A percentile compares a stretch with the other conserved stretches of the same genome.
phyloP scores from a whole-genome alignment of 2,113 vertebrate species.

The Rhinichthys klamathensis region DNA sequence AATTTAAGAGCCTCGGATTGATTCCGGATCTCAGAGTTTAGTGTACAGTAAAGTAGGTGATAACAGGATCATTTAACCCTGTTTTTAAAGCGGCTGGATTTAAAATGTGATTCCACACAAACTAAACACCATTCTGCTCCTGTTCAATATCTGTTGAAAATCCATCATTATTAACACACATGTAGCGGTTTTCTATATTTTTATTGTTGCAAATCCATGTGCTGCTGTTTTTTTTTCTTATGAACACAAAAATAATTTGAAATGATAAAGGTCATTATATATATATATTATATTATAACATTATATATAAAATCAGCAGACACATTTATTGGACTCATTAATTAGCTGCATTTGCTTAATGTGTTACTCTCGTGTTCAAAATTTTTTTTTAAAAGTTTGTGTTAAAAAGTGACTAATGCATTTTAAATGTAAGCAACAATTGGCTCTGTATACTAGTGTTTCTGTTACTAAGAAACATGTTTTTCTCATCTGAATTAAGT shows the following conservation, averaged over 20 bases:
- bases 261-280: background rate
- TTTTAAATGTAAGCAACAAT: background rate
- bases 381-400: no score
- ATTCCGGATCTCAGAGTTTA: slow-evolving; percentile 42
- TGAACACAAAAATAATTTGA: background rate
- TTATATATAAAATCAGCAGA: background rate
- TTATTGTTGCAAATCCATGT: background rate
- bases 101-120: background rate
- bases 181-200: no score
- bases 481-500: background rate
- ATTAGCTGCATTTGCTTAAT: background rate
- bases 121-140: background rate
- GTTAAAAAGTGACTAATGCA: background rate
- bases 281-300: background rate
- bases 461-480: background rate
- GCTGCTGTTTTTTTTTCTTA: background rate
- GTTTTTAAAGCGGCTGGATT: slow-evolving; percentile 17
- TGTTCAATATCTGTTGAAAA: no score
- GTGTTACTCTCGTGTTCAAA: background rate
- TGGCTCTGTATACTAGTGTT: background rate
- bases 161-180: background rate
- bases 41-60: slow-evolving; percentile 30
- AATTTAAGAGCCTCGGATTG: slow-evolving; percentile 36
- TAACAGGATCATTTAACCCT: slow-evolving; percentile 32
- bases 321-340: background rate